Conservation (phyloP, 2,113 vertebrate genomes). For the Tamias sibiricus region DNA sequence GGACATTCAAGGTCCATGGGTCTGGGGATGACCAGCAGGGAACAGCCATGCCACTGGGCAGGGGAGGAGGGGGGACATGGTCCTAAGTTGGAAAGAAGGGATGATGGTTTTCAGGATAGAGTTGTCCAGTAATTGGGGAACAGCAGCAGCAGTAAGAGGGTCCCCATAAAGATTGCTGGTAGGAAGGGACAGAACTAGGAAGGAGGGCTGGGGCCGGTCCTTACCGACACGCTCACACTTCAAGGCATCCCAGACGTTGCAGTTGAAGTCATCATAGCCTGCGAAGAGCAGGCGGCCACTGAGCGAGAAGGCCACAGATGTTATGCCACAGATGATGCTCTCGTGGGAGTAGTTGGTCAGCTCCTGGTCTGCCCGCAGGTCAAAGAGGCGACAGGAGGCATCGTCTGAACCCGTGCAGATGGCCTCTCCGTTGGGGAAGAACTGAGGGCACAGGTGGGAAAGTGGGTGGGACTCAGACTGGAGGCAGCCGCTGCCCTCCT, state of each 20-base stretch:
- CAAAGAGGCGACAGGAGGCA: slow-evolving; percentile 95
- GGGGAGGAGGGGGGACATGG: background rate
- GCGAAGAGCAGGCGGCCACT: slow-evolving; percentile 95
- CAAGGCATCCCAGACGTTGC: slow-evolving; percentile 97
- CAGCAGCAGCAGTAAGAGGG: background rate
- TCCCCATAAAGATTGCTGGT: background rate
- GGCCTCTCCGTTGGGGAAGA: slow-evolving; percentile 96
- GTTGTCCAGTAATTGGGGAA: background rate
- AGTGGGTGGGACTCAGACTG: background rate
- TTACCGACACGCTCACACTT: slow-evolving; percentile 93
- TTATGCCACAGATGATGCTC: slow-evolving; percentile 96
- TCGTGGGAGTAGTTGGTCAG: slow-evolving; percentile 94
- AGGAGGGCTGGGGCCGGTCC: slow-evolving; percentile 40
- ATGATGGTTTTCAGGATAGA: background rate
- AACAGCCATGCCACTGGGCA: background rate
- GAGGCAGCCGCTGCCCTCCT: background rate
- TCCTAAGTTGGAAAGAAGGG: background rate
- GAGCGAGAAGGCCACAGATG: slow-evolving; percentile 94
- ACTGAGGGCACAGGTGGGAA: slow-evolving; percentile 84
- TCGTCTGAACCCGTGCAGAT: slow-evolving; percentile 98
- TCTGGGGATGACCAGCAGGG: background rate
- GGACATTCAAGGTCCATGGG: background rate
- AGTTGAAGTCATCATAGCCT: slow-evolving; percentile 98
- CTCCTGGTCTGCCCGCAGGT: slow-evolving; percentile 98
- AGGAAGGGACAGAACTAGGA: background rate